phyloP scores from a whole-genome alignment of 1,140 invertebrate genomes.

The Microplitis mediator region DNA sequence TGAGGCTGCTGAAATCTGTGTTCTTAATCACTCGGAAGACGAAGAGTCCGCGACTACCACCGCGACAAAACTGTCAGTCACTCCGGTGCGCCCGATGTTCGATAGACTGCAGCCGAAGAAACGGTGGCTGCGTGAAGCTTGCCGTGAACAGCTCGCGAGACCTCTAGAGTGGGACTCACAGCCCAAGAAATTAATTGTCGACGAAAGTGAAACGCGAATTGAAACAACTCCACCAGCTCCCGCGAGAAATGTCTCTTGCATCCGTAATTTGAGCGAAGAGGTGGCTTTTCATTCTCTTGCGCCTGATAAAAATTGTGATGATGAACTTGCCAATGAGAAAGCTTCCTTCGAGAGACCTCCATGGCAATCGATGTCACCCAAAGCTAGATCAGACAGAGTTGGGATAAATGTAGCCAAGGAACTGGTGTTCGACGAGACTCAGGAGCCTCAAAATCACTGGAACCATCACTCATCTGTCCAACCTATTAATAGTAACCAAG shows the following conservation, averaged over 20 bases:
- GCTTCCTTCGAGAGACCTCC: not conserved
- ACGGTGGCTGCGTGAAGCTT: slow-evolving; percentile 68
- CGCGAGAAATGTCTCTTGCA: not conserved
- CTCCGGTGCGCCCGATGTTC: slow-evolving; percentile 49
- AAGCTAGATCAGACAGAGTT: not conserved
- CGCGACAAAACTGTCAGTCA: slow-evolving; percentile 44
- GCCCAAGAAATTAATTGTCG: slow-evolving; percentile 14
- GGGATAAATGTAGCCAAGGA: not conserved
- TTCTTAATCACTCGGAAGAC: slow-evolving; percentile 52
- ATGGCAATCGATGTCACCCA: not conserved
- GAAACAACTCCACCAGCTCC: slow-evolving; percentile 27
- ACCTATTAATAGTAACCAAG: not conserved
- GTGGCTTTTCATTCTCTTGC: not conserved
- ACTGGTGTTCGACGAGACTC: not conserved
- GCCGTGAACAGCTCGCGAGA: slow-evolving; percentile 62
- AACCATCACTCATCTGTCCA: not conserved
- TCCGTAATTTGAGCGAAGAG: not conserved
- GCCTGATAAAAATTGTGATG: not conserved
- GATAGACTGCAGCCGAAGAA: slow-evolving; percentile 67
- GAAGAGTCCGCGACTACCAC: slow-evolving; percentile 41
- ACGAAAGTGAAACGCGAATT: not conserved
- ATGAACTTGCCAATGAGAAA: not conserved
- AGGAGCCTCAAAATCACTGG: not conserved
- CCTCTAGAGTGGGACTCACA: slow-evolving; percentile 58
- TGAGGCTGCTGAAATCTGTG: slow-evolving; percentile 49